A percentile compares a stretch with the other conserved stretches of the same genome.
phyloP scores from a whole-genome alignment of 2,113 vertebrate species.

The Apus apus region DNA sequence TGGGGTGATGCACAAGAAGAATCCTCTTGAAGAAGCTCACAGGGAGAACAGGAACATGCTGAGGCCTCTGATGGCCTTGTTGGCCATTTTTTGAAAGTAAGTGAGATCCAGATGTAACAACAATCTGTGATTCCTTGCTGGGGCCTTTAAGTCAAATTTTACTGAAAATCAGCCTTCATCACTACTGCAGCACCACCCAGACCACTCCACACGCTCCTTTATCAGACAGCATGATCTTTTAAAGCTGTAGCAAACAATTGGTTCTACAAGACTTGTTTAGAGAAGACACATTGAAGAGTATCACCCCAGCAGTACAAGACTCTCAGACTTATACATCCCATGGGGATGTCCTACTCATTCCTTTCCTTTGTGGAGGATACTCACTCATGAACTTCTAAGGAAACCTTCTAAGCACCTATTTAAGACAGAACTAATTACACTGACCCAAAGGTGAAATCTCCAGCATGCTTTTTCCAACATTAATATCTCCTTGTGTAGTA shows the following conservation, averaged over 20 bases:
- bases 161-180: neutral
- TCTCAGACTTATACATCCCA: neutral
- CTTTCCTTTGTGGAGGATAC: neutral
- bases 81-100: neutral
- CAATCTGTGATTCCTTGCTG: neutral
- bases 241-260: neutral
- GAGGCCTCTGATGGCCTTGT: neutral
- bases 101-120: too few relatives aligned
- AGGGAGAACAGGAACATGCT: neutral
- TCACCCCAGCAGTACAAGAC: neutral
- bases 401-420: neutral
- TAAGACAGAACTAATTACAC: neutral
- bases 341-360: neutral
- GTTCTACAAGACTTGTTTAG: neutral
- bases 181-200: neutral
- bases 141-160: neutral
- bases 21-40: neutral
- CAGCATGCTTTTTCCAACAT: neutral
- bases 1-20: neutral
- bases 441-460: neutral
- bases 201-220: accelerated
- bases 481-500: slow-evolving; percentile 20
- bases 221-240: neutral
- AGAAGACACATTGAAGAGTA: neutral
- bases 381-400: neutral